These are phyloP conservation scores for Cyanistes caeruleus DNA, from an alignment of 2,113 vertebrate species.

Conservation along the genomic window DNA sequence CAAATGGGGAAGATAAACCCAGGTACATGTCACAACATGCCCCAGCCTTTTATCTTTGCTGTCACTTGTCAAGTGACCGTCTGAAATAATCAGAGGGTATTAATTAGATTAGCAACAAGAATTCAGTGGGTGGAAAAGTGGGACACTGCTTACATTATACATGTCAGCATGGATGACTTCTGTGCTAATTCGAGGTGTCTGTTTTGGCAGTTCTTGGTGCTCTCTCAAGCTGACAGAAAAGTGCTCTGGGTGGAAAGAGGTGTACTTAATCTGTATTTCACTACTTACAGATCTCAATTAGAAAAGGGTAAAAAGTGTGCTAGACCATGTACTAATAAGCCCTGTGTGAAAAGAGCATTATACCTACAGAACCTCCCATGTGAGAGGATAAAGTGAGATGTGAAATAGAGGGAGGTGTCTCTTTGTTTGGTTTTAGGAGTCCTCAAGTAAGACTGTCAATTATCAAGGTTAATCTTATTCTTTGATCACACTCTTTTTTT, in stretches of 20 bases:
- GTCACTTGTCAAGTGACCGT: not conserved
- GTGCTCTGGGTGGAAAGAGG: not conserved
- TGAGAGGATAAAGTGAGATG: not conserved
- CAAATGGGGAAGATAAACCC: not conserved
- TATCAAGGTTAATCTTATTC: not conserved
- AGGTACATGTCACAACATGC: not conserved
- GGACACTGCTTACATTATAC: not conserved
- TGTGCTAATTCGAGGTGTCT: not conserved
- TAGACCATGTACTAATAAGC: not conserved
- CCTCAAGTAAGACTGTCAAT: not conserved
- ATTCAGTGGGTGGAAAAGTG: constrained; percentile 45
- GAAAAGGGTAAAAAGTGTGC: not conserved
- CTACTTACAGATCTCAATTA: not conserved
- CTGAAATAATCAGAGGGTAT: constrained; percentile 5
- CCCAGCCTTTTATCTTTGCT: not conserved
- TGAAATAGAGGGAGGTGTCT: not conserved
- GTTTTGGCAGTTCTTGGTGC: not conserved
- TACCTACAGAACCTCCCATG: not conserved
- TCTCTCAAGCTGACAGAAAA: constrained; percentile 1
- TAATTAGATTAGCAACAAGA: constrained; percentile 22
- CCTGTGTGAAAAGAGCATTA: not conserved
- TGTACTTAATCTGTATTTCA: not conserved
- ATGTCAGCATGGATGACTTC: not conserved
- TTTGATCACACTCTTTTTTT: not conserved
- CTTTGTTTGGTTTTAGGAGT: not conserved